Percentiles rank a stretch among this genome's conserved stretches.
Evolutionary conservation across 2,797 vertebrate genomes (phyloP).

Genomic region (Acanthiza pusilla): DNA sequence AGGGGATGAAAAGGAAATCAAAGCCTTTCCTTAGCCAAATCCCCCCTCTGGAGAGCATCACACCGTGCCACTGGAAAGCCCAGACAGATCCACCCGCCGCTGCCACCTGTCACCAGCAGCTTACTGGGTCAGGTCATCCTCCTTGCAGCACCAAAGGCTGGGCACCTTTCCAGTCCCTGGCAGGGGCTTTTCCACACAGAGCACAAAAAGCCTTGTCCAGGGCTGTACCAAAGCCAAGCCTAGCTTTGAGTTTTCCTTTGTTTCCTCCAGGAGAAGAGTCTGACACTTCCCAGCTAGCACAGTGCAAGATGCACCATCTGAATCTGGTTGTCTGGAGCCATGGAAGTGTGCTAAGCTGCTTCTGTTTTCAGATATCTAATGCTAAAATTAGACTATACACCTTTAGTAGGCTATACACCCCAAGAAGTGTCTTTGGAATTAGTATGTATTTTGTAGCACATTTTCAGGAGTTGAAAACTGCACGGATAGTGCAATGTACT

Average conservation of each 20-base stretch:
- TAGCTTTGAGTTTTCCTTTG: not conserved
- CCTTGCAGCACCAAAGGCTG: not conserved
- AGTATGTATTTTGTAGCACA: not conserved
- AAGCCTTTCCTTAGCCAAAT: not conserved
- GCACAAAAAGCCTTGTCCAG: not conserved
- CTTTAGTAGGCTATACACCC: not conserved
- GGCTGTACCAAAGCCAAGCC: not conserved
- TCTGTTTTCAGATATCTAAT: not conserved
- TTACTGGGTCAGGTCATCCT: not conserved
- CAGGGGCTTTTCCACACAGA: not conserved
- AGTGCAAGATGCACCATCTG: not conserved
- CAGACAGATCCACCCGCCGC: accelerated
- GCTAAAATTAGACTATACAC: not conserved
- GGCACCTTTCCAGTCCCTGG: not conserved
- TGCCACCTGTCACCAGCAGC: not conserved
- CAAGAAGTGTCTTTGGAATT: not conserved
- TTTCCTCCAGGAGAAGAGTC: not conserved
- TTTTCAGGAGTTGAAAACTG: not conserved
- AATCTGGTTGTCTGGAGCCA: not conserved
- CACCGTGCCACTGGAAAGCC: not conserved
- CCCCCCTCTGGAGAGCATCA: not conserved
- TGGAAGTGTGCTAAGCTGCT: not conserved
- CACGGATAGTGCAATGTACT: not conserved
- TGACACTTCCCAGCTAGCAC: not conserved
- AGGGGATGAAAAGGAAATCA: not conserved